Conservation (phyloP, 2,113 vertebrate species). For the Myiozetetes cayanensis region DNA sequence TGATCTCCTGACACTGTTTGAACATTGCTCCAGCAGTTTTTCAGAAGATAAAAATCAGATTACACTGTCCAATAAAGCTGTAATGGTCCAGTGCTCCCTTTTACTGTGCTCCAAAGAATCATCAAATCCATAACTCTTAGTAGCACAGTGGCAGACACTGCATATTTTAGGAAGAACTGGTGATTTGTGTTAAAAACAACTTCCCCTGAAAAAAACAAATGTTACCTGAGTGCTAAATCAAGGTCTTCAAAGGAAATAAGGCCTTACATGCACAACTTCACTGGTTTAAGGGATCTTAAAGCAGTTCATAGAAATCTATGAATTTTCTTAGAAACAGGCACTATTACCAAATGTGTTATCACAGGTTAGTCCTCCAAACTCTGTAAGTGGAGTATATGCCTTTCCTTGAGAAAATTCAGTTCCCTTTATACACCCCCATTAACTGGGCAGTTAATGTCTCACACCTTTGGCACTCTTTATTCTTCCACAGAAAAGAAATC, state of each 20-base stretch:
- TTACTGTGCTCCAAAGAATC: neutral
- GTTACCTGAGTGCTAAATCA: neutral
- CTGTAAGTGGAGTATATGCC: neutral
- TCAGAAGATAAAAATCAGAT: neutral
- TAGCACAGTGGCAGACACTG: neutral
- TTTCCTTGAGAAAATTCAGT: neutral
- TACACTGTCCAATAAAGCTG: neutral
- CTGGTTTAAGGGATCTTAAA: neutral
- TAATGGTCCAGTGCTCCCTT: neutral
- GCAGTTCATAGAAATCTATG: neutral
- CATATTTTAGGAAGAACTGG: neutral
- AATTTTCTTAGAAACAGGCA: neutral
- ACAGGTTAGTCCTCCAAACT: neutral
- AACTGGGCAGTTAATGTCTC: neutral
- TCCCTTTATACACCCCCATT: neutral
- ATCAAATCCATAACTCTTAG: neutral
- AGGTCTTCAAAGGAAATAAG: neutral
- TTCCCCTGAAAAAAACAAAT: rapidly evolving
- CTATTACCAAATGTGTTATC: neutral
- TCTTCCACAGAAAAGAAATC: neutral
- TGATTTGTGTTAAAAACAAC: neutral
- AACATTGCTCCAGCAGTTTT: neutral
- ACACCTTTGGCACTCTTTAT: neutral
- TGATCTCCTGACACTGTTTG: neutral
- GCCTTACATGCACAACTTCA: neutral